phyloP scores from a whole-genome alignment of 2,113 vertebrate species.

The Ciconia boyciana region DNA sequence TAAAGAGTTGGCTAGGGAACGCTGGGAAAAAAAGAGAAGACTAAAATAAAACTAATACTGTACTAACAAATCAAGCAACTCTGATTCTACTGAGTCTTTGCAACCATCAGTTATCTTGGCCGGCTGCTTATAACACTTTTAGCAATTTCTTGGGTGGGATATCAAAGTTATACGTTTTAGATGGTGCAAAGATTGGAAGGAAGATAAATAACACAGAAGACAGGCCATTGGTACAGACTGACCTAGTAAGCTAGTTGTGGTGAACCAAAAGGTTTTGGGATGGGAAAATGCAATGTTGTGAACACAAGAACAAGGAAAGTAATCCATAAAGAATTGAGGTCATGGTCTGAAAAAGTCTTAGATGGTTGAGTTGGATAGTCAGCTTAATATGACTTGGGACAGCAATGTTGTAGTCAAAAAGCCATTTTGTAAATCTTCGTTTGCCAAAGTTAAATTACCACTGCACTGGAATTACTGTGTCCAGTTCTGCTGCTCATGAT shows the following conservation, averaged over 20 bases:
- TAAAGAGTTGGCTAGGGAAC: neutral
- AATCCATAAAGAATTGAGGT: conserved; percentile 59
- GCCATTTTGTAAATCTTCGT: neutral
- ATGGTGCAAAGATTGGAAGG: neutral
- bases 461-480: neutral
- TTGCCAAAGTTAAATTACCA: conserved; percentile 2
- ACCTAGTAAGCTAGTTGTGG: conserved; percentile 40
- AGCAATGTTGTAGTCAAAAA: conserved; percentile 11
- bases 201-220: conserved; percentile 13
- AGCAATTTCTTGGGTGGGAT: neutral
- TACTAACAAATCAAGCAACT: neutral
- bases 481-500: neutral
- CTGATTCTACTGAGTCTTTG: neutral
- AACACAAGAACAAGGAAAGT: conserved; percentile 52
- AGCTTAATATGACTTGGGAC: conserved; percentile 16
- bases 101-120: neutral
- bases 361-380: conserved; percentile 22
- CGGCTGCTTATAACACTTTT: neutral
- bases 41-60: neutral
- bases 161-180: neutral
- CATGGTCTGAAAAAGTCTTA: conserved; percentile 42
- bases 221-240: neutral
- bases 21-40: neutral
- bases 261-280: conserved; percentile 34
- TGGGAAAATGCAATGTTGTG: conserved; percentile 39